Conservation (phyloP, 2,113 vertebrate genomes). For the Verasper variegatus region DNA sequence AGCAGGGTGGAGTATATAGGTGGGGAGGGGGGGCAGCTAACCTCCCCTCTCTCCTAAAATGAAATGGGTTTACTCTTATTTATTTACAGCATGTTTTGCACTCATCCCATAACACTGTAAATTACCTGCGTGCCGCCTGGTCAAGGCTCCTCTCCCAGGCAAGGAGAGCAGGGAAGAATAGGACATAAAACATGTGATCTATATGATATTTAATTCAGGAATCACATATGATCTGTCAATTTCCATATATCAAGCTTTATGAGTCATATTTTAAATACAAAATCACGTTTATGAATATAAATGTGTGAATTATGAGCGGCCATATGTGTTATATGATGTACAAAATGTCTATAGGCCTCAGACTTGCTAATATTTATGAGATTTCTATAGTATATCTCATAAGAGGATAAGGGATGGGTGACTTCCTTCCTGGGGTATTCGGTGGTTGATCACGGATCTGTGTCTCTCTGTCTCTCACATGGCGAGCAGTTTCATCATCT, state of each 20-base stretch:
- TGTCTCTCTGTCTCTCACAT: slow-evolving; percentile 51
- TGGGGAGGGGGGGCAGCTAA: slow-evolving; percentile 10
- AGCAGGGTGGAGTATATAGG: slow-evolving; percentile 15
- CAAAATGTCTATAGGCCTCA: slow-evolving; percentile 75
- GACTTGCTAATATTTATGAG: slow-evolving; percentile 79
- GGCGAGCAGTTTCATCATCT: slow-evolving; percentile 26
- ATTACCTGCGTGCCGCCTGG: slow-evolving; percentile 81
- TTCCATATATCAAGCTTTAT: slow-evolving; percentile 84
- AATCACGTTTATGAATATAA: slow-evolving; percentile 83
- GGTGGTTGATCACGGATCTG: slow-evolving; percentile 58
- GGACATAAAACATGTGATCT: slow-evolving; percentile 81
- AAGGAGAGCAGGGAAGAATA: slow-evolving; percentile 53
- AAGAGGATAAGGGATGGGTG: slow-evolving; percentile 66
- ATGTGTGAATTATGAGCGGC: slow-evolving; percentile 79
- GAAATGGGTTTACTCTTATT: slow-evolving; percentile 82
- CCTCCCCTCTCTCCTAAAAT: slow-evolving; percentile 73
- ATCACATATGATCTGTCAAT: slow-evolving; percentile 85
- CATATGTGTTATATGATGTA: slow-evolving; percentile 73
- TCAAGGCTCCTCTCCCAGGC: slow-evolving; percentile 81
- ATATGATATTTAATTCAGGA: slow-evolving; percentile 84
- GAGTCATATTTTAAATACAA: slow-evolving; percentile 85
- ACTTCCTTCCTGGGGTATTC: slow-evolving; percentile 60
- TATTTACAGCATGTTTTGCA: slow-evolving; percentile 87
- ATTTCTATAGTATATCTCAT: slow-evolving; percentile 65
- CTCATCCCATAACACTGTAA: slow-evolving; percentile 87